Evolutionary conservation across 2,888 invertebrate species (phyloP), one percentile per base, ranked within the genome.

Genomic region (Epiblema foenella): DNA sequence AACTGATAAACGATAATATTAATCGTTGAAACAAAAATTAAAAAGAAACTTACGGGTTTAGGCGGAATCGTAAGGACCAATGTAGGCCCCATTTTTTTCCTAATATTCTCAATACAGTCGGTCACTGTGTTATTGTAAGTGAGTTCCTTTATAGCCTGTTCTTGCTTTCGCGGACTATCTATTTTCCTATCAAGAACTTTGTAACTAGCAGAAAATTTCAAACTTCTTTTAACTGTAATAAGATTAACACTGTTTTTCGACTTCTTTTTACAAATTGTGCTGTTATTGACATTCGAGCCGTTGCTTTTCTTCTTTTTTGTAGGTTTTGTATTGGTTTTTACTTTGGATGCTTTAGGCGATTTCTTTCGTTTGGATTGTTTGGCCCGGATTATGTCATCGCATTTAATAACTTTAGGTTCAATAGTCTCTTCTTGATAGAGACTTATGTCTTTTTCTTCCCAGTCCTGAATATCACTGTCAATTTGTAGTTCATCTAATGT

Each of bases 41-140:
- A 29, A 42, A 59, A n/a, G 29, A 49, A 17, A 11, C 84, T 84
- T 76, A 85, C 90, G 62, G 90, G 89, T 75, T 87, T 87, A 15
- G 52, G 24, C 24, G 64, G 52, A n/a, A 39, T n/a, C 10, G 64
- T n/a, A 15, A 63, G 63, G 1, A 64, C 37, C 10, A 52, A 24
- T 4, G 39, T 54, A 20, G 64, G 64, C 11, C 52, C 52, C 37
- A 52, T 52, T 39, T 52, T 39, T 18, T 52, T 54, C 18, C 20
- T 64, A 15, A 54, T 24, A 1, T n/a, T 64, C 7, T 64, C 64
- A n/a, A 64, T 64, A 39, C 37, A 54, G 2, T 2, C 11, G 11
- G 24, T 24, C 24, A 54, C 11, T 11, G 37, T 51, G 11, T 24
- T 15, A 52, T 37, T 15, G 37, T n/a, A 64, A 10, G 20, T 24